phyloP scores from a whole-genome alignment of 2,113 vertebrate genomes.

The Galemys pyrenaicus region DNA sequence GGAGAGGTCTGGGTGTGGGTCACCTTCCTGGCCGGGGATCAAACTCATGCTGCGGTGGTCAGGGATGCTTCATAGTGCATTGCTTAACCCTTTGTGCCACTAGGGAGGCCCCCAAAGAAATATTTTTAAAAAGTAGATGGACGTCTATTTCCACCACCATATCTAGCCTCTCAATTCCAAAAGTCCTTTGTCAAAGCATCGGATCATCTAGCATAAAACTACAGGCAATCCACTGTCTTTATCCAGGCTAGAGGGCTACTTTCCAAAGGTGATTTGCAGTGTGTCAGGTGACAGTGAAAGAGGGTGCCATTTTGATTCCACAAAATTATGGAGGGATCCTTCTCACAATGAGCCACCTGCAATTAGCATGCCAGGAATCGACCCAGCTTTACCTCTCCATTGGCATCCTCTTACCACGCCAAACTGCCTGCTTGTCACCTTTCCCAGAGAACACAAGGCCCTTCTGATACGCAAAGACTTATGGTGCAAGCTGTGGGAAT shows the following conservation, averaged over 20 bases:
- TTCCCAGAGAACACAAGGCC: not conserved
- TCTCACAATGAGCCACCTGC: fast-evolving
- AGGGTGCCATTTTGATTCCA: not conserved
- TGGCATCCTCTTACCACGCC: not conserved
- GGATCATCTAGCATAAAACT: not conserved
- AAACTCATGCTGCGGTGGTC: too few species aligned
- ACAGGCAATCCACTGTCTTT: not conserved
- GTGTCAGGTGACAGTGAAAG: not conserved
- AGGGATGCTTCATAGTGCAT: too few species aligned
- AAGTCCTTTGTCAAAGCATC: not conserved
- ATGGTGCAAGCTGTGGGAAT: not conserved
- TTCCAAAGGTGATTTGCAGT: not conserved
- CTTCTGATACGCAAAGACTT: not conserved
- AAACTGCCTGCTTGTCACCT: not conserved
- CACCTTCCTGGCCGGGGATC: too few species aligned
- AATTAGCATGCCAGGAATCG: not conserved
- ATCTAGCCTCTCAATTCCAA: not conserved
- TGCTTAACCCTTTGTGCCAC: too few species aligned
- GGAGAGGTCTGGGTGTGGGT: too few species aligned
- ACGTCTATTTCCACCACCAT: too few species aligned
- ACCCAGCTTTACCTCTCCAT: not conserved
- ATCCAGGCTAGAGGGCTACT: not conserved
- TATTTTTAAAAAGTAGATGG: not conserved
- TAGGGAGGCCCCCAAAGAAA: too few species aligned
- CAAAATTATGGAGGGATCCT: not conserved